Evolutionary conservation across 2,888 invertebrate species (phyloP).

Genomic region (Scrobipalpa atriplicella): DNA sequence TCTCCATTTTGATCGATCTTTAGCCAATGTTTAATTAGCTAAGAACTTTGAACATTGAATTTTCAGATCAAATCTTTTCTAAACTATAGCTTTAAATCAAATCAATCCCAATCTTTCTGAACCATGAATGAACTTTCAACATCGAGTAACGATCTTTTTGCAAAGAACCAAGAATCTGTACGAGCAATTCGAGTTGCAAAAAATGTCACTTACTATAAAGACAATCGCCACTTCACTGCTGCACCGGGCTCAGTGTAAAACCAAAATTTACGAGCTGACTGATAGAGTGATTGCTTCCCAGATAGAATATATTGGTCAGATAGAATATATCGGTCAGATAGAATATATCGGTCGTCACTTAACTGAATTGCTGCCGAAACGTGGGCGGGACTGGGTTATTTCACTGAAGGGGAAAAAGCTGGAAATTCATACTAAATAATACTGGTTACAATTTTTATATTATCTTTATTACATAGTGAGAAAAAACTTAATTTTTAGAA

Average conservation of each 20-base stretch:
- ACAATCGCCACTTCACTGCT: background rate
- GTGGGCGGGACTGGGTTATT: constrained; percentile 8
- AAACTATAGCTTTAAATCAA: too few species aligned
- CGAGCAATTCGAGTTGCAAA: background rate
- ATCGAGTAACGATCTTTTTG: background rate
- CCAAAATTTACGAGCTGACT: constrained; percentile 54
- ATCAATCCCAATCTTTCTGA: too few species aligned
- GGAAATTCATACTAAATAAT: background rate
- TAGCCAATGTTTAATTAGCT: too few species aligned
- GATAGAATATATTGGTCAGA: constrained; percentile 31
- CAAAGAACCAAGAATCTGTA: background rate
- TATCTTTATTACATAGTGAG: too few species aligned
- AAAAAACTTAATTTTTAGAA: too few species aligned
- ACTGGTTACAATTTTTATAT: background rate
- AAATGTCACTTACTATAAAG: background rate
- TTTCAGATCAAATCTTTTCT: too few species aligned
- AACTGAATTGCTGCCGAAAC: constrained; percentile 35
- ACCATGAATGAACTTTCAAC: too few species aligned
- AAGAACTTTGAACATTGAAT: too few species aligned
- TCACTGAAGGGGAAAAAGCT: background rate
- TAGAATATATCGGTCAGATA: constrained; percentile 41
- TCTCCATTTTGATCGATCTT: too few species aligned
- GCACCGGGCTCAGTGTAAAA: constrained; percentile 43
- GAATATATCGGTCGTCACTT: constrained; percentile 42
- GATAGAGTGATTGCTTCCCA: constrained; percentile 46